Base-by-base conservation (phyloP, 2,888 invertebrate species). In the Dicycla oo region DNA sequence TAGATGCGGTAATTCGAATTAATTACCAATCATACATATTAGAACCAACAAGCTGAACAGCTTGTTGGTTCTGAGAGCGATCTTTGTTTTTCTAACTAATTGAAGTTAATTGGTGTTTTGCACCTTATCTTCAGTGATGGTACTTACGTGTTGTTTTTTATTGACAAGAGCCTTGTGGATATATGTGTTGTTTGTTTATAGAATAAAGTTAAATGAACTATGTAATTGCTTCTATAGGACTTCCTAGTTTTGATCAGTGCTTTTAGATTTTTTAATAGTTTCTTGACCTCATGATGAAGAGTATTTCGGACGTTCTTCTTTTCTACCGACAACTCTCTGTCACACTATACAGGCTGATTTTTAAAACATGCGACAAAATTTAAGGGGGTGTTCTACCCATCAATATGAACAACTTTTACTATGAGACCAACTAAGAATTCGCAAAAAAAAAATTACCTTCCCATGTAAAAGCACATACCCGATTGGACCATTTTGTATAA, bases 21-120 rank as follows among this genome's bases (percentile, higher is more conserved):
- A 67, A 90, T 91, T 88, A 87, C 71, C 81, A 85, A 82, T 70
- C 81, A 87, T 90, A 85, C 84, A 89, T 88, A 85, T n/a, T n/a
- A n/a, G n/a, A n/a, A n/a, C n/a, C n/a, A n/a, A n/a, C n/a, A n/a
- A n/a, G n/a, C n/a, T n/a, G n/a, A 72, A 85, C 87, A 88, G 83
- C 64, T 34, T 80, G 79, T 88, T 85, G 89, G 87, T 88, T 85
- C 86, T 81, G 79, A 75, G 76, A 75, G 65, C 75, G 63, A 68
- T 77, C 47, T 54, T 72, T 63, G 58, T 26, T 60, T 43, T 54
- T 66, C 38, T 23, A 53, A 69, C 26, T 30, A 62, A 69, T 75
- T 69, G 65, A 40, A 43, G 8, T n/a, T 75, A 54, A 70, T 66
- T 56, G 62, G 26, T 67, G 65, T 80, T 38, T 51, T 65, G 62